Percentiles rank a stretch among this genome's conserved stretches.
Evolutionary conservation across 1,140 invertebrate genomes (phyloP).

Genomic region (Drosophila subobscura): DNA sequence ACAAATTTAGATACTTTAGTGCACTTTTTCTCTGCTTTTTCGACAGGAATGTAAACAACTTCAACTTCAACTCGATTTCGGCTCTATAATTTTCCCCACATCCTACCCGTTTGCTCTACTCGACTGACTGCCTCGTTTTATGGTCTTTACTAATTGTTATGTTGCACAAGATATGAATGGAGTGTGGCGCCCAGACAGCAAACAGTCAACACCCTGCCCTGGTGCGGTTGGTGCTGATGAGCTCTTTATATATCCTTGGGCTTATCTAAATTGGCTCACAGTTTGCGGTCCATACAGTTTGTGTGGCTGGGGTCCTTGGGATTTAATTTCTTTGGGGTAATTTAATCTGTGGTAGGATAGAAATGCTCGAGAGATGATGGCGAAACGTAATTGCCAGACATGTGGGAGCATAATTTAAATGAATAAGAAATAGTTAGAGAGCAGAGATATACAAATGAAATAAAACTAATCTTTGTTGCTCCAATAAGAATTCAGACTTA

Average conservation of each 20-base stretch:
- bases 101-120: slow-evolving; percentile 22
- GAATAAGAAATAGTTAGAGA: slow-evolving; percentile 2
- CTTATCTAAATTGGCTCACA: slow-evolving; percentile 76
- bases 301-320: slow-evolving; percentile 16
- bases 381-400: slow-evolving; percentile 11
- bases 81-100: slow-evolving; percentile 23
- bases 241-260: slow-evolving; percentile 32
- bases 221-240: neutral
- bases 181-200: slow-evolving; percentile 50
- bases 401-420: slow-evolving; percentile 27
- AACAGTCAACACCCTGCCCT: slow-evolving; percentile 8
- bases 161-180: slow-evolving; percentile 79
- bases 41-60: slow-evolving; percentile 59
- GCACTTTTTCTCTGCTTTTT: slow-evolving; percentile 40
- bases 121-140: slow-evolving; percentile 48
- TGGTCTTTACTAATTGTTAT: slow-evolving; percentile 72
- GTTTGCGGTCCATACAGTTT: slow-evolving; percentile 46
- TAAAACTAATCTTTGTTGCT: too few species aligned
- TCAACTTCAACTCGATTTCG: slow-evolving; percentile 11
- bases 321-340: slow-evolving; percentile 40
- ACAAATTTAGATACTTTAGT: slow-evolving; percentile 82
- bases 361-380: slow-evolving; percentile 37
- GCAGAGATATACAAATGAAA: neutral
- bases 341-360: slow-evolving; percentile 54
- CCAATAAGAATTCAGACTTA: too few species aligned